Evolutionary conservation across 2,888 invertebrate species (phyloP).

Genomic region (Drosophila incognita): DNA sequence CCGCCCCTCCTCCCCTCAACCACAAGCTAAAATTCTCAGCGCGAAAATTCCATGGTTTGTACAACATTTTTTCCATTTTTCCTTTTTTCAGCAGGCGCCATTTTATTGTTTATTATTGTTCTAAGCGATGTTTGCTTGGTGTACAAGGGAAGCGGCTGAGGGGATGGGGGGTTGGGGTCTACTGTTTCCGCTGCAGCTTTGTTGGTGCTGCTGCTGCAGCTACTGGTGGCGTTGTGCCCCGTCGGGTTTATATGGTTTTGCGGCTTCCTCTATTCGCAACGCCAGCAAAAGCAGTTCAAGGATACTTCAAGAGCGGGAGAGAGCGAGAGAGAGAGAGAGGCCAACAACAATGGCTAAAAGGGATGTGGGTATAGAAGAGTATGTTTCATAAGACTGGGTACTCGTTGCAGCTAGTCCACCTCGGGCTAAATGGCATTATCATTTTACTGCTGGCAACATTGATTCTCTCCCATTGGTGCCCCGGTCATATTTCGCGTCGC

Average conservation of each 20-base stretch:
- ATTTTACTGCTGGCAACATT: slow-evolving; percentile 57
- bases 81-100: slow-evolving; percentile 37
- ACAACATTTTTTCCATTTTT: slow-evolving; percentile 20
- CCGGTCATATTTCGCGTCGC: slow-evolving; percentile 41
- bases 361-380: neutral
- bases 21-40: slow-evolving; percentile 22
- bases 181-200: slow-evolving; percentile 65
- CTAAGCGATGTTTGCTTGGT: slow-evolving; percentile 69
- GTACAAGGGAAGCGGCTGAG: slow-evolving; percentile 3
- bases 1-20: slow-evolving; percentile 12
- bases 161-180: neutral
- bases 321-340: slow-evolving; percentile 15
- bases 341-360: slow-evolving; percentile 23
- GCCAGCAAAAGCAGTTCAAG: slow-evolving; percentile 72
- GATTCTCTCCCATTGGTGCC: slow-evolving; percentile 37
- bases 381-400: neutral
- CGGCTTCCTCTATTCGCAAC: slow-evolving; percentile 52
- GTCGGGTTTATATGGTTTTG: slow-evolving; percentile 73
- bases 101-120: slow-evolving; percentile 80
- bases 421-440: slow-evolving; percentile 65
- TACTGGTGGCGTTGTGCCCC: slow-evolving; percentile 28
- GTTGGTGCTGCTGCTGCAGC: slow-evolving; percentile 27
- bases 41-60: slow-evolving; percentile 28
- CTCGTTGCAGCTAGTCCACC: slow-evolving; percentile 15
- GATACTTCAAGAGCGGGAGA: slow-evolving; percentile 50